phyloP scores from a whole-genome alignment of 2,113 vertebrate species.

The Pyxicephalus adspersus region DNA sequence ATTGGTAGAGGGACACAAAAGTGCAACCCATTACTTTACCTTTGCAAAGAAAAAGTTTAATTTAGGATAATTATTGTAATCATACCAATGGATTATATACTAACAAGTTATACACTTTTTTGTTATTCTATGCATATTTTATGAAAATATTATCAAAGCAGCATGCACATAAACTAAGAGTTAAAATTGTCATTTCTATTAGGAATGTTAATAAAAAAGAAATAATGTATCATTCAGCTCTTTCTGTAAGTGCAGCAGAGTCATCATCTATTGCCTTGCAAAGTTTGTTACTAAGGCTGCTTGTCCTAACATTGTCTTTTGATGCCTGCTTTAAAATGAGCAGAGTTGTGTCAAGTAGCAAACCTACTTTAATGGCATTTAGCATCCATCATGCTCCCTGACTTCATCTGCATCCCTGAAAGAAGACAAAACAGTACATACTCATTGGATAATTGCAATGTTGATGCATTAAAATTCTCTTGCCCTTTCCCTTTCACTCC shows the following conservation, averaged over 20 bases:
- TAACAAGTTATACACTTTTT: too few relatives aligned
- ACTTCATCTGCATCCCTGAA: constrained; percentile 53
- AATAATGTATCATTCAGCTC: constrained; percentile 8
- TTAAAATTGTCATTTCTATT: too few relatives aligned
- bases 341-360: constrained; percentile 32
- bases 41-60: too few relatives aligned
- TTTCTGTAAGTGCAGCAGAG: background rate
- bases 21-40: too few relatives aligned
- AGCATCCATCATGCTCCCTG: constrained; percentile 46
- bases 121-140: too few relatives aligned
- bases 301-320: constrained; percentile 25
- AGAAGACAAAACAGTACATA: constrained; percentile 54
- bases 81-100: too few relatives aligned
- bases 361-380: constrained; percentile 53
- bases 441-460: constrained; percentile 58
- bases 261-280: constrained; percentile 11
- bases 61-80: too few relatives aligned
- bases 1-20: too few relatives aligned
- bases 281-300: accelerated
- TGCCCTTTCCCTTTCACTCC: background rate
- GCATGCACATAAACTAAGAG: too few relatives aligned
- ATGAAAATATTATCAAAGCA: too few relatives aligned
- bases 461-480: constrained; percentile 62
- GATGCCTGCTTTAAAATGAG: constrained; percentile 50
- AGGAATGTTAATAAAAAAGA: background rate